Evolutionary conservation across 2,888 invertebrate genomes (phyloP), one percentile per base, ranked within the genome.

Genomic region (Leptinotarsa peninsularis): DNA sequence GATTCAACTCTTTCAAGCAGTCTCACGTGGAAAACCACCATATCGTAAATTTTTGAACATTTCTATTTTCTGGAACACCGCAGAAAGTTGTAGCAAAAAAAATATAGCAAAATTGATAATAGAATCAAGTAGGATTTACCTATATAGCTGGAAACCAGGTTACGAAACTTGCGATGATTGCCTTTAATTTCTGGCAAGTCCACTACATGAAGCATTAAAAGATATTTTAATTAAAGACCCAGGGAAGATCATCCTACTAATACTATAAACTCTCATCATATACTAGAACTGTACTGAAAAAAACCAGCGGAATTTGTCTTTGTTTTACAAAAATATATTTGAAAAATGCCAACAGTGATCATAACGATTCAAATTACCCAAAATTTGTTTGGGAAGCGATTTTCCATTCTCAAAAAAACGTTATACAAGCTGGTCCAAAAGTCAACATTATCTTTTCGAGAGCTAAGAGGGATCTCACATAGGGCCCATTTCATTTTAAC

Each of bases 121-220:
- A 76, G 70, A 74, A 56, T 66, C 67, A 49, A 50, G 79, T 80
- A 81, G 80, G 85, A 85, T 87, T 93, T 98, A 98, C 98, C 98
- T 96, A 98, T 96, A 90, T 97, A 98, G 92, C 97, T 97, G 93
- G 97, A 96, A 92, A 98, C 98, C 93, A 98, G 94, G 90, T 97
- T 98, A 92, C 98, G 95, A 95, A 99, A 99, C 94, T 98, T 98
- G 93, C 96, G 96, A 92, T 98, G 97, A 91, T 97, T 97, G 90
- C 97, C 98, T 92, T 97, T 97, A 91, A 97, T 96, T 93, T 97
- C 97, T 90, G 97, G 97, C 91, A 97, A 95, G 94, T 98, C 98
- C 96, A 98, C 98, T 98, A 89, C 89, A 87, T 86, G 87, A 88
- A 89, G 88, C 89, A 86, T 87, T 88, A 85, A 82, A 84, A 88